phyloP scores from a whole-genome alignment of 2,113 vertebrate species.

The Dissostichus mawsoni region DNA sequence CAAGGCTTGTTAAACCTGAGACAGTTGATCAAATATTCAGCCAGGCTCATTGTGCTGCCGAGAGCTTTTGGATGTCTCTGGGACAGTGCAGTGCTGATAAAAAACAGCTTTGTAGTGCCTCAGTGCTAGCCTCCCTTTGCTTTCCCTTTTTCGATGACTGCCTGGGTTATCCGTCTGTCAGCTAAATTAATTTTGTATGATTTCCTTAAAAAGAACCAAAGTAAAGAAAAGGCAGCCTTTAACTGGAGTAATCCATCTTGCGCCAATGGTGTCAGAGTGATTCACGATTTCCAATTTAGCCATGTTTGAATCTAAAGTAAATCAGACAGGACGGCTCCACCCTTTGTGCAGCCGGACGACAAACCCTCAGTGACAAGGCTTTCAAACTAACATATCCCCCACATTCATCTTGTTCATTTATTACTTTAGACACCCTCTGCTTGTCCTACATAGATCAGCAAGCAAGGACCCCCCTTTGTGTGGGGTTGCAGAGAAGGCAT shows the following conservation, averaged over 20 bases:
- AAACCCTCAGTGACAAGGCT: constrained; percentile 68
- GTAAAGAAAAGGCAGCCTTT: constrained; percentile 78
- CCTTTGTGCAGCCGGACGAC: constrained; percentile 75
- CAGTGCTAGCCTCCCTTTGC: constrained; percentile 41
- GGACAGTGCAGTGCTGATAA: constrained; percentile 62
- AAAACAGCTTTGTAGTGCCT: constrained; percentile 70
- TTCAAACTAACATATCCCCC: constrained; percentile 76
- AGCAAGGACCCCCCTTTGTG: constrained; percentile 64
- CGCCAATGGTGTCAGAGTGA: constrained; percentile 83
- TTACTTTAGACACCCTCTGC: constrained; percentile 58
- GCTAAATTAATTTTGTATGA: constrained; percentile 78
- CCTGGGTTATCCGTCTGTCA: constrained; percentile 69
- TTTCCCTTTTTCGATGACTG: constrained; percentile 68
- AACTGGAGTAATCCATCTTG: constrained; percentile 87
- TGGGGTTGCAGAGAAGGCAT: constrained; percentile 45
- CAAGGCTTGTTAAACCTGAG: constrained; percentile 77
- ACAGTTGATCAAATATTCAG: constrained; percentile 80
- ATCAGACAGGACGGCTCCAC: constrained; percentile 79
- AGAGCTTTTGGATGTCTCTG: constrained; percentile 67
- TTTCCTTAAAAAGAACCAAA: constrained; percentile 77
- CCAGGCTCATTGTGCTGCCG: constrained; percentile 68
- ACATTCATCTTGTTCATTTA: constrained; percentile 81
- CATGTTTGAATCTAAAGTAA: constrained; percentile 84
- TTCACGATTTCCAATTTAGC: constrained; percentile 89
- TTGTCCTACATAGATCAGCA: constrained; percentile 76